These are phyloP conservation scores for Carcina quercana DNA, from an alignment of 2,888 invertebrate genomes.

Conservation along the genomic window DNA sequence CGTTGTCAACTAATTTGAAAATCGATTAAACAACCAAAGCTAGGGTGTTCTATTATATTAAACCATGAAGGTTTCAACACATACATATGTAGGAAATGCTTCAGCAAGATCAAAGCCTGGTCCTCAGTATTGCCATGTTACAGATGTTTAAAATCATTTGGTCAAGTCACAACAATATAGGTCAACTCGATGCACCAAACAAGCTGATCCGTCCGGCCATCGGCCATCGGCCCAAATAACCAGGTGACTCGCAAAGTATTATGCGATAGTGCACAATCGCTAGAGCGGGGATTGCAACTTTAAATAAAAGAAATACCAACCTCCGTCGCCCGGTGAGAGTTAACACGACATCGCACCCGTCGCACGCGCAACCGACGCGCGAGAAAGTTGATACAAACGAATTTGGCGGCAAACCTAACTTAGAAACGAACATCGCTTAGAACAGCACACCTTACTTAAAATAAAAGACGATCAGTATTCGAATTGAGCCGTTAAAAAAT, in stretches of 20 bases:
- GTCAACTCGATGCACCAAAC: neutral
- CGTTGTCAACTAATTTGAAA: too few relatives aligned
- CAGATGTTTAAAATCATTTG: too few relatives aligned
- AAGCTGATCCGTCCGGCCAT: neutral
- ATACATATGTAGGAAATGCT: too few relatives aligned
- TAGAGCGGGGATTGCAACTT: constrained; percentile 52
- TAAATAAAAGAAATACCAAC: constrained; percentile 61
- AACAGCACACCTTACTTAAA: neutral
- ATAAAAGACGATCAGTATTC: neutral
- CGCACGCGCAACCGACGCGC: constrained; percentile 37
- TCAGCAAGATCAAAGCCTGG: too few relatives aligned
- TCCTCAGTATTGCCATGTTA: too few relatives aligned
- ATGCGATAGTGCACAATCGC: constrained; percentile 52
- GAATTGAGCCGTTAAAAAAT: neutral
- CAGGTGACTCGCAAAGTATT: constrained; percentile 46
- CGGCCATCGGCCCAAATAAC: constrained; percentile 32
- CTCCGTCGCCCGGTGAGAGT: constrained; percentile 56
- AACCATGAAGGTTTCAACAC: too few relatives aligned
- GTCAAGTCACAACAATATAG: too few relatives aligned
- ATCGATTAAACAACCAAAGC: too few relatives aligned
- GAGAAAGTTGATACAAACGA: constrained; percentile 44
- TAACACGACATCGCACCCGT: constrained; percentile 37
- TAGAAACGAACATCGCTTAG: neutral
- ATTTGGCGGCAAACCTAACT: constrained; percentile 33
- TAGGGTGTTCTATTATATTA: too few relatives aligned